A percentile compares a stretch with the other conserved stretches of the same genome.
These are phyloP conservation scores for Acrocephalus arundinaceus DNA, from an alignment of 2,113 vertebrate species.

Conservation along the genomic window DNA sequence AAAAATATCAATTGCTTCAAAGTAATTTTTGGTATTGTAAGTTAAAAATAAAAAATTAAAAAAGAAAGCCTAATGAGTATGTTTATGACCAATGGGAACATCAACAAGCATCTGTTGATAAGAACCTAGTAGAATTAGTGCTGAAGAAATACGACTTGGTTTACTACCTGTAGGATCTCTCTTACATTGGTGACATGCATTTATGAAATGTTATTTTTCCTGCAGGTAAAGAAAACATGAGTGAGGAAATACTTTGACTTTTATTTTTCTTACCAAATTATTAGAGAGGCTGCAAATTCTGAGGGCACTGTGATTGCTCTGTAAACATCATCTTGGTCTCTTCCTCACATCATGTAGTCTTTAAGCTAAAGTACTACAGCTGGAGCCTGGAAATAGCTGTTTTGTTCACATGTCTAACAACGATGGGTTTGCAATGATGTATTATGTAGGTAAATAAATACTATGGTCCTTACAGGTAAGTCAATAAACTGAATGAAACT, in stretches of 20 bases:
- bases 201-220: background rate
- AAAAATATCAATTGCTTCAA: background rate
- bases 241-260: background rate
- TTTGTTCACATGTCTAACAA: background rate
- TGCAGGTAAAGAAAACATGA: background rate
- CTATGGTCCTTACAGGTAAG: background rate
- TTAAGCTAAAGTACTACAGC: background rate
- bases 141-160: background rate
- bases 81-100: background rate
- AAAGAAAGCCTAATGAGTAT: background rate
- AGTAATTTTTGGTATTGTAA: background rate
- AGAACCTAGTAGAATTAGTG: background rate
- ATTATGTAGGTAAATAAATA: background rate
- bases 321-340: background rate
- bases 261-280: background rate
- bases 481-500: background rate
- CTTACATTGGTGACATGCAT: background rate
- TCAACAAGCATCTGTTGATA: background rate
- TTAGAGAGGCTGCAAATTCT: background rate
- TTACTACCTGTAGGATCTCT: background rate
- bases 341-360: background rate
- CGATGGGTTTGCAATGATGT: background rate
- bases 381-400: background rate
- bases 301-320: background rate
- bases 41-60: background rate